A percentile compares a stretch with the other conserved stretches of the same genome.
Conservation (phyloP, 2,797 vertebrate genomes). For the Oryzias sinensis region DNA sequence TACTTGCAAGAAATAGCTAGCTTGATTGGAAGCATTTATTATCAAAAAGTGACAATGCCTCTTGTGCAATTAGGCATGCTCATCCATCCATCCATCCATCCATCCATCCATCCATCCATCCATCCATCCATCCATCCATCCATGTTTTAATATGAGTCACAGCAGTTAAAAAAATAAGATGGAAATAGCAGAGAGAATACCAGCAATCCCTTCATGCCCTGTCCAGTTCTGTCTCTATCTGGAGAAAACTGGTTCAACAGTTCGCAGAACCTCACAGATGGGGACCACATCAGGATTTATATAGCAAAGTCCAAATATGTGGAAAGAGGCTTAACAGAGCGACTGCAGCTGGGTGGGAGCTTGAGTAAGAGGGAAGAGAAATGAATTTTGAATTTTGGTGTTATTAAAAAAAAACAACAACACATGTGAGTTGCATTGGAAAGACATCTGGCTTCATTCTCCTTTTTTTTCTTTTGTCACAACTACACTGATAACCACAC, state of each 20-base stretch:
- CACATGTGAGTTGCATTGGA: slow-evolving; percentile 89
- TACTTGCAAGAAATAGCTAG: too few relatives aligned
- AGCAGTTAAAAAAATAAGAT: slow-evolving; percentile 15
- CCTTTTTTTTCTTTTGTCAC: slow-evolving; percentile 5
- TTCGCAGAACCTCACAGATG: slow-evolving; percentile 82
- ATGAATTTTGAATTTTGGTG: slow-evolving; percentile 84
- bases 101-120: too few relatives aligned
- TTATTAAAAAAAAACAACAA: slow-evolving; percentile 84
- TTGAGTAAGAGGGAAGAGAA: slow-evolving; percentile 73
- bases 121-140: too few relatives aligned
- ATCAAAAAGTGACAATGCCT: too few relatives aligned
- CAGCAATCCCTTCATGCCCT: slow-evolving; percentile 21
- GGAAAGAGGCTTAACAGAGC: slow-evolving; percentile 66
- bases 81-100: too few relatives aligned
- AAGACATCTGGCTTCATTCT: slow-evolving; percentile 81
- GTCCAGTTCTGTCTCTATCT: slow-evolving; percentile 38
- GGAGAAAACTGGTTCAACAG: slow-evolving; percentile 47
- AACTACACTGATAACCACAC: neutral
- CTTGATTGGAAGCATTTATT: too few relatives aligned
- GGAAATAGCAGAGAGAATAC: slow-evolving; percentile 14
- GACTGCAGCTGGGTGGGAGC: slow-evolving; percentile 58
- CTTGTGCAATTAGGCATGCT: too few relatives aligned
- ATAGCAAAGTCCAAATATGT: slow-evolving; percentile 78
- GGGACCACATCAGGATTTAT: slow-evolving; percentile 75
- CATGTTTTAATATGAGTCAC: neutral